phyloP scores from a whole-genome alignment of 2,797 vertebrate genomes.

The Vipera ursinii region DNA sequence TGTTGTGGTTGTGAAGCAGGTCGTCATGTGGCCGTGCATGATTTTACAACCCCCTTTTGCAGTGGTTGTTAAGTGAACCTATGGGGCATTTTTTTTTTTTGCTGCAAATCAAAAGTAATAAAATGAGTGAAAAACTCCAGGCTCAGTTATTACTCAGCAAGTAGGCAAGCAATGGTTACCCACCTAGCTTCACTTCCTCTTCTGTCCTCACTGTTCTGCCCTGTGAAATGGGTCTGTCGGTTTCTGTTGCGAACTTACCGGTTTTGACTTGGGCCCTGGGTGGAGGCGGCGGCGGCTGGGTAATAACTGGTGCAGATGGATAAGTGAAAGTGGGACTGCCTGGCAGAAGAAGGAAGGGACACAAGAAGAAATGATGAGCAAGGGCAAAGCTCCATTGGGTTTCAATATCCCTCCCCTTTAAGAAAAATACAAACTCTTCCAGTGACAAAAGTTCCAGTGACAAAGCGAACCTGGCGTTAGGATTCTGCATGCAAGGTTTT shows the following conservation, averaged over 20 bases:
- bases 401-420: neutral
- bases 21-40: neutral
- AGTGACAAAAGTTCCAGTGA: neutral
- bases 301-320: neutral
- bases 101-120: neutral
- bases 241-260: neutral
- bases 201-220: neutral
- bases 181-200: slow-evolving; percentile 55
- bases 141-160: neutral
- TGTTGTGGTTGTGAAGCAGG: neutral
- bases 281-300: neutral
- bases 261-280: slow-evolving; percentile 7
- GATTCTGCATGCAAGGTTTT: neutral
- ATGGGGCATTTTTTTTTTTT: neutral
- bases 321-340: slow-evolving; percentile 21
- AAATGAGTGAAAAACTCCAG: neutral
- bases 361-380: neutral
- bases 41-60: neutral
- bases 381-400: neutral
- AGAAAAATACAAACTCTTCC: neutral
- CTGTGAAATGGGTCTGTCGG: neutral
- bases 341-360: neutral
- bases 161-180: neutral
- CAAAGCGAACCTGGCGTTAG: neutral
- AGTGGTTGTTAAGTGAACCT: neutral